Percentiles rank a stretch among this genome's conserved stretches.
Conservation (phyloP, 2,113 vertebrate genomes). For the Bos taurus region ARS-UCD2.0 NC_037357.1:21821501-21822000, state of each 20-base stretch:
- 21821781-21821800: background rate
- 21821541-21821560: background rate
- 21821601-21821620: background rate
- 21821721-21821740: background rate
- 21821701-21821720: background rate
- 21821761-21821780: background rate
- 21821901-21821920: background rate
- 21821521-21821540: conserved; percentile 31
- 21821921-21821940: background rate
- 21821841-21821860: conserved; percentile 39
- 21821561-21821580: background rate
- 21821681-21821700: conserved; percentile 6
- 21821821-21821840: conserved; percentile 5
- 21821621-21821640: background rate
- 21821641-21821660: background rate
- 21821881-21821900: background rate
- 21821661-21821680: background rate
- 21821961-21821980: no score
- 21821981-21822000: no score
- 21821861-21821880: background rate
- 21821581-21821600: background rate
- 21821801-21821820: background rate
- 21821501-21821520: background rate
- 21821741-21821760: background rate
- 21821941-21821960: background rate